Evolutionary conservation across 2,797 vertebrate species (phyloP), one percentile per base, ranked within the genome.

Genomic region (Fundulus diaphanus): DNA sequence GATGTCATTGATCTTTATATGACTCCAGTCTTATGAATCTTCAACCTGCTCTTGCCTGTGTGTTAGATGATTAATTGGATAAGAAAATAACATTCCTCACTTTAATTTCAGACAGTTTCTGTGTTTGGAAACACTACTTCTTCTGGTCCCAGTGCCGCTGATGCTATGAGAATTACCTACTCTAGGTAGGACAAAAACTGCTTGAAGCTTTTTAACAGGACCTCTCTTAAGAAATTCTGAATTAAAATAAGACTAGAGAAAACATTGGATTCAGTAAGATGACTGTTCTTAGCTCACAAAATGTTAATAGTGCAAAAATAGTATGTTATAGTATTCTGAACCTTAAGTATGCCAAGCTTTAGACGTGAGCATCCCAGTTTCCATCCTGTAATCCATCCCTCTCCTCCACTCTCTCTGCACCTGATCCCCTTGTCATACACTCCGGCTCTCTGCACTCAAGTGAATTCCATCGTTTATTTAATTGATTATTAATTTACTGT

Each of bases 401-500:
- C 44, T 74, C 51, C 66, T 67, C 74, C 68, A 20, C 70, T 51
- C 63, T 37, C 77, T 73, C 67, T 35, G 88, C 77, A 70, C 74
- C 72, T 86, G 79, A 85, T 80, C 82, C 84, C 82, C 59, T 82
- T 87, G 89, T 93, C 89, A 92, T 88, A 88, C 72, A 83, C 73
- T 80, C 57, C 33, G 29, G 49, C 82, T 90, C 81, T 92, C 80
- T 85, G 80, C 88, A 76, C 92, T 87, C 80, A 82, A 92, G 76
- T 89, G 90, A 91, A 80, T 92, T 92, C 89, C 83, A 91, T 80
- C 82, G 92, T 94, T 95, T 95, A 87, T 85, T 88, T 95, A 94
- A 94, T 94, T 93, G 94, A 96, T 95, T 95, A 94, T 94, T 93
- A 95, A 93, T 86, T 93, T 81, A 85, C 89, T 94, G 92, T 94